phyloP scores from a whole-genome alignment of 2,888 invertebrate species.

The Lochmaea crataegi region DNA sequence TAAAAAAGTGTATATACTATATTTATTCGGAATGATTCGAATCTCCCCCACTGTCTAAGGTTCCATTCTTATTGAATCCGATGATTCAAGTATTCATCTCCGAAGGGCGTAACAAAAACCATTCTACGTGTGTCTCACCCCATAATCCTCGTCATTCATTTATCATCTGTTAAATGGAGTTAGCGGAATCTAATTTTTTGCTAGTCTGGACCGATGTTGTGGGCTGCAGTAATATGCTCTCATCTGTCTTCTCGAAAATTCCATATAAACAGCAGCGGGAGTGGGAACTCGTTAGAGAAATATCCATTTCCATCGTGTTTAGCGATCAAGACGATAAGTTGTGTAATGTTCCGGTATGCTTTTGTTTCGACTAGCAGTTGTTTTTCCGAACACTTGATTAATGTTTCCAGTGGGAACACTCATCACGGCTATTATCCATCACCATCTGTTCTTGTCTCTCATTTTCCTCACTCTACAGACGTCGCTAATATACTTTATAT shows the following conservation, averaged over 20 bases:
- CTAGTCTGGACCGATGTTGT: conserved; percentile 6
- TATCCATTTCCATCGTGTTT: conserved; percentile 25
- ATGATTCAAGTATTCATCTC: background rate
- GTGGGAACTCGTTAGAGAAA: conserved; percentile 20
- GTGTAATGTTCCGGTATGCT: conserved; percentile 35
- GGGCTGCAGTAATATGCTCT: background rate
- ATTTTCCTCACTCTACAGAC: background rate
- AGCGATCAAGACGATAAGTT: conserved; percentile 38
- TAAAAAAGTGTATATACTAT: too few species aligned
- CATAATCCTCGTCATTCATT: background rate
- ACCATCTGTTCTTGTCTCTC: conserved; percentile 52
- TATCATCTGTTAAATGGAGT: conserved; percentile 19
- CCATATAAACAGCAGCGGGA: background rate
- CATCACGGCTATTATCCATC: conserved; percentile 61
- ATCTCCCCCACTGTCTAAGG: too few species aligned
- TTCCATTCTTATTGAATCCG: background rate
- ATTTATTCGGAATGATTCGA: too few species aligned
- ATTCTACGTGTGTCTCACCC: background rate
- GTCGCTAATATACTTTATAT: background rate
- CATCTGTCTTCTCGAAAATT: conserved; percentile 14
- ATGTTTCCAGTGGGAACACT: conserved; percentile 51
- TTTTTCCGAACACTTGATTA: conserved; percentile 55
- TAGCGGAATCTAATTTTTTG: conserved; percentile 12
- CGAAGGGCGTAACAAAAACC: background rate
- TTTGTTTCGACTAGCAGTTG: conserved; percentile 41